Conservation (phyloP, 2,888 invertebrate species). For the Dinocampus coccinellae region DNA sequence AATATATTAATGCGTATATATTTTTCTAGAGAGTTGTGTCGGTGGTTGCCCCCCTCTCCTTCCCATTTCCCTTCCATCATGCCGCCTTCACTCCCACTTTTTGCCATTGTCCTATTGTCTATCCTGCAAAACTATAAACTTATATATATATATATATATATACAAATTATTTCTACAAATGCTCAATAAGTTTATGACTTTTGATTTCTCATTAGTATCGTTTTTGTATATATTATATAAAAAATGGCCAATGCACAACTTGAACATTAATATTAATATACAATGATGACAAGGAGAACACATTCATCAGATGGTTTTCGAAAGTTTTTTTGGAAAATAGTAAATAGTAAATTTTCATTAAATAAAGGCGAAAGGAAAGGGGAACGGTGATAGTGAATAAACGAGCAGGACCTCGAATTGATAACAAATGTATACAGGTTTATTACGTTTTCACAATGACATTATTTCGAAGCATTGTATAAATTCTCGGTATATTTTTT, state of each 20-base stretch:
- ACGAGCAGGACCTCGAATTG: too few species aligned
- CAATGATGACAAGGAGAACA: not conserved
- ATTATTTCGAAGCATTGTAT: conserved; percentile 65
- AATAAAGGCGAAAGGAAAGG: not conserved
- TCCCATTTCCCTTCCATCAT: not conserved
- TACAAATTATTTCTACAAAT: not conserved
- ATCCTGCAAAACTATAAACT: not conserved
- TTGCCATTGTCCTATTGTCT: not conserved
- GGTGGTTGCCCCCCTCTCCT: not conserved
- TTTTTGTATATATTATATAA: not conserved
- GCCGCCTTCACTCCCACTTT: not conserved
- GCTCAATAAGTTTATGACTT: conserved; percentile 11
- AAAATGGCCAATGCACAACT: not conserved
- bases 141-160: not conserved
- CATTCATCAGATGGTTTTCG: not conserved
- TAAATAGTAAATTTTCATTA: not conserved
- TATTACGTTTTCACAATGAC: conserved; percentile 65
- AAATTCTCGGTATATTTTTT: conserved; percentile 55
- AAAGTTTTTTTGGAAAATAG: not conserved
- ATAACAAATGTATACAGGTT: conserved; percentile 57
- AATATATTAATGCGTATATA: conserved; percentile 10
- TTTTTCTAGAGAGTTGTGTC: conserved; percentile 18
- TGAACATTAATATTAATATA: not conserved
- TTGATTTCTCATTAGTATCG: conserved; percentile 22
- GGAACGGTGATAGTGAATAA: not conserved